Evolutionary conservation across 2,113 vertebrate species (phyloP).

Genomic region (Platysteira castanea): DNA sequence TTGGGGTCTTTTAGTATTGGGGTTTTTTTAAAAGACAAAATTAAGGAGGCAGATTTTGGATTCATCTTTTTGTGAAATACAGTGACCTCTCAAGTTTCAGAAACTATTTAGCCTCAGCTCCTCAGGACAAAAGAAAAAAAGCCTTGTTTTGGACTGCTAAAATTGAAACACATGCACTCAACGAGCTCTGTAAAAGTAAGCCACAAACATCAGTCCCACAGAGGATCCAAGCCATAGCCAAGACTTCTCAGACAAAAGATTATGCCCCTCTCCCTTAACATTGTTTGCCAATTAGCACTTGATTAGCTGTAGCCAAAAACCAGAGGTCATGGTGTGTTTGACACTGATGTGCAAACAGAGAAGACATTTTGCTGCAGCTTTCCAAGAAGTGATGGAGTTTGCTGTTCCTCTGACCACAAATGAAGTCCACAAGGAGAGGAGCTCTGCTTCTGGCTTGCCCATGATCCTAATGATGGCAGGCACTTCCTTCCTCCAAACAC

Average conservation of each 20-base stretch:
- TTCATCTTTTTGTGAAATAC: neutral
- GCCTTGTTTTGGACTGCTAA: neutral
- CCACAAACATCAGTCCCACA: neutral
- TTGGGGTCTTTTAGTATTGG: neutral
- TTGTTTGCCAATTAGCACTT: neutral
- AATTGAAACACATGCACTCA: neutral
- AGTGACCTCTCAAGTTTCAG: neutral
- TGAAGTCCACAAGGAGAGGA: neutral
- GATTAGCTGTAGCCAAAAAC: neutral
- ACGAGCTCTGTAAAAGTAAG: neutral
- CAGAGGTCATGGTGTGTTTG: neutral
- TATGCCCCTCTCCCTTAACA: neutral
- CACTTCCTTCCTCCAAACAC: slow-evolving; percentile 3
- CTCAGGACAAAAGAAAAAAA: neutral
- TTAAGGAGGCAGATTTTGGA: neutral
- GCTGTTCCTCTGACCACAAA: neutral
- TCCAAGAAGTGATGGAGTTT: neutral
- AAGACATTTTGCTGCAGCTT: neutral
- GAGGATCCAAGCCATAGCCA: neutral
- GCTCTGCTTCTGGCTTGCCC: neutral
- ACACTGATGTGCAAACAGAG: neutral
- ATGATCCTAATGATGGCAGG: neutral
- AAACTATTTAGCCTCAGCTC: neutral
- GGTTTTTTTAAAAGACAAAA: neutral
- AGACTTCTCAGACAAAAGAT: neutral